Evolutionary conservation across 2,888 invertebrate species (phyloP), one percentile per base, ranked within the genome.

Genomic region (Cremastinae sp.): DNA sequence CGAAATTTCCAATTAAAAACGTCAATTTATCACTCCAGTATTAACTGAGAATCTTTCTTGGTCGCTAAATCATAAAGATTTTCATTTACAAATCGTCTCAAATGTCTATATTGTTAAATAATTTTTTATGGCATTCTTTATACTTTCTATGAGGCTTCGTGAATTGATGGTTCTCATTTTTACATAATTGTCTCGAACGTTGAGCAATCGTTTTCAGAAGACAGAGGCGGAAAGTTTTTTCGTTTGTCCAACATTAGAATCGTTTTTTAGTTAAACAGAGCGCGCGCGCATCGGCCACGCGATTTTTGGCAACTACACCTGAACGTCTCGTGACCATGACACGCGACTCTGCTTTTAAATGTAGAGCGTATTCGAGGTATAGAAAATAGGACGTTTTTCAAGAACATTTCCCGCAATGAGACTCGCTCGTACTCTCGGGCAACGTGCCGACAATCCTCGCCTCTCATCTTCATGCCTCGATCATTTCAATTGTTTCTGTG

Each of bases 271-370:
- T 65, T 53, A 68, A 51, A 56, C 62, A 22, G 64, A 28, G 47
- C 68, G 47, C 56, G 37, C 39, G 39, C 56, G 35, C 73, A 56
- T 37, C 61, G 35, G 18, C 56, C 43, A 49, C 49, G 41, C 75
- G 51, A 53, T 39, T 65, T 83, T 84, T 83, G 81, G 83, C 84
- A 84, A 49, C 68, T 51, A 49, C 59, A 28, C 28, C 28, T 28
- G 2, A 5, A 5, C 5, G 71, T 66, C 78, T 58, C 55, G 56
- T 76, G 80, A 79, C 80, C 81, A 73, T 83, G 82, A 84, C 75
- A 82, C 70, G 80, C 81, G 77, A 66, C 78, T 82, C 78, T 78
- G 61, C 56, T 78, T 77, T 78, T 79, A 81, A 78, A 81, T 79
- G 79, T 78, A 74, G 73, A 76, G 56, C 73, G 66, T 56, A 69